These are phyloP conservation scores for Coelopa pilipes DNA, from an alignment of 2,888 invertebrate genomes.

Conservation along the genomic window DNA sequence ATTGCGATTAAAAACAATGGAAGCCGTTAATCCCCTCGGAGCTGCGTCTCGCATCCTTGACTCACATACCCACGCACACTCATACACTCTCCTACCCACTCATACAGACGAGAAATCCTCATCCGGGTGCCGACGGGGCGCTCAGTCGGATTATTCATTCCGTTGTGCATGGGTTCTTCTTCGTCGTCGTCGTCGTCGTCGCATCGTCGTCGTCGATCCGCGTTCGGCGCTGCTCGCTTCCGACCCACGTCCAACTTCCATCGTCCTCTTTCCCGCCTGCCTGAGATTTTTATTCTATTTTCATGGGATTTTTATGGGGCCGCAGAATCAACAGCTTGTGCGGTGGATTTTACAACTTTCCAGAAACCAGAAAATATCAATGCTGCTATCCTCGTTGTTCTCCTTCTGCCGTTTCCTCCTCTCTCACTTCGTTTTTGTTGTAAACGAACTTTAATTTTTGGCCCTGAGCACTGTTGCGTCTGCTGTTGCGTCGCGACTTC, in stretches of 20 bases:
- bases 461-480: conserved; percentile 35
- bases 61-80: neutral
- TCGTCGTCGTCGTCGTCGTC: conserved; percentile 15
- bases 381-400: conserved; percentile 34
- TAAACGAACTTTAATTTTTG: conserved; percentile 46
- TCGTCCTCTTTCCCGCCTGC: neutral
- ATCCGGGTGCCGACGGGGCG: neutral
- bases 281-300: conserved; percentile 43
- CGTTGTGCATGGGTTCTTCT: conserved; percentile 15
- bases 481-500: neutral
- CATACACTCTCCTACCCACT: neutral
- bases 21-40: conserved; percentile 22
- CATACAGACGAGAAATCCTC: neutral
- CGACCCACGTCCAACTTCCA: no score
- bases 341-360: conserved; percentile 62
- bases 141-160: conserved; percentile 16
- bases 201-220: no score
- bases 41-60: conserved; percentile 6
- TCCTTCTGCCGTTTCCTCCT: no score
- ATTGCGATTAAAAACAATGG: conserved; percentile 30
- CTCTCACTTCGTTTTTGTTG: conserved; percentile 28
- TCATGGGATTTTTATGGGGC: conserved; percentile 63
- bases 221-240: no score
- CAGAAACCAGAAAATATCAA: conserved; percentile 47
- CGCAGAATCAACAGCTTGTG: conserved; percentile 64